Evolutionary conservation across 2,797 vertebrate species (phyloP).

Genomic region (Naso thynnoides): DNA sequence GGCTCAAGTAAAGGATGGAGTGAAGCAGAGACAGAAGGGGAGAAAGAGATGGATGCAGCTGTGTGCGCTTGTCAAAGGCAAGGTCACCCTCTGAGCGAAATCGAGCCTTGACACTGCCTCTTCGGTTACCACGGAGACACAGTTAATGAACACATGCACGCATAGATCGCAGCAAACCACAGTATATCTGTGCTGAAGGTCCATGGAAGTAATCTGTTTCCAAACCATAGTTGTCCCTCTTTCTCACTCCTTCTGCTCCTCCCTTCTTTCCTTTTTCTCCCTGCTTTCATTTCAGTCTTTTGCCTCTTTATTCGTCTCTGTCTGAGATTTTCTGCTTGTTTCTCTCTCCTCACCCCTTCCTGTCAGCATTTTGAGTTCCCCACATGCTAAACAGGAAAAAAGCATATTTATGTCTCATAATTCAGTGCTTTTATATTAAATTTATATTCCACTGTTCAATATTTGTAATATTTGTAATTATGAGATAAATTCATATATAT

Average conservation of each 20-base stretch:
- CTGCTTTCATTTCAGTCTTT: not conserved
- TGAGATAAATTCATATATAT: constrained; percentile 51
- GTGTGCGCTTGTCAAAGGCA: constrained; percentile 63
- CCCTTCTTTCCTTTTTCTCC: not conserved
- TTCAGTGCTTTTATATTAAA: constrained; percentile 63
- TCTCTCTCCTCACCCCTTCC: not conserved
- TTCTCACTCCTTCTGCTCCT: not conserved
- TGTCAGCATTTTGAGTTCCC: not conserved
- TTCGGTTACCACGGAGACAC: constrained; percentile 72
- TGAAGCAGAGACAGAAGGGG: constrained; percentile 42
- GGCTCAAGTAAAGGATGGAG: constrained; percentile 52
- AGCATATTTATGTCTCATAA: constrained; percentile 11
- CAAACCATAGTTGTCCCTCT: constrained; percentile 16
- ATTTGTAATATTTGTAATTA: constrained; percentile 72
- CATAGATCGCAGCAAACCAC: constrained; percentile 38
- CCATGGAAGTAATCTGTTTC: constrained; percentile 27
- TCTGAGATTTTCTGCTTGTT: not conserved
- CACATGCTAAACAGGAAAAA: not conserved
- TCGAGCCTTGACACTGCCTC: constrained; percentile 48
- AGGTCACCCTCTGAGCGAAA: constrained; percentile 65
- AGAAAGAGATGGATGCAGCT: constrained; percentile 62
- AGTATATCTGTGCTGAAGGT: constrained; percentile 30
- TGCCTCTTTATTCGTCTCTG: not conserved
- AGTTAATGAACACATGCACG: constrained; percentile 56
- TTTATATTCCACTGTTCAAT: constrained; percentile 53